Evolutionary conservation across 2,888 invertebrate species (phyloP), one percentile per base, ranked within the genome.

Genomic region (Litoditis marina): DNA sequence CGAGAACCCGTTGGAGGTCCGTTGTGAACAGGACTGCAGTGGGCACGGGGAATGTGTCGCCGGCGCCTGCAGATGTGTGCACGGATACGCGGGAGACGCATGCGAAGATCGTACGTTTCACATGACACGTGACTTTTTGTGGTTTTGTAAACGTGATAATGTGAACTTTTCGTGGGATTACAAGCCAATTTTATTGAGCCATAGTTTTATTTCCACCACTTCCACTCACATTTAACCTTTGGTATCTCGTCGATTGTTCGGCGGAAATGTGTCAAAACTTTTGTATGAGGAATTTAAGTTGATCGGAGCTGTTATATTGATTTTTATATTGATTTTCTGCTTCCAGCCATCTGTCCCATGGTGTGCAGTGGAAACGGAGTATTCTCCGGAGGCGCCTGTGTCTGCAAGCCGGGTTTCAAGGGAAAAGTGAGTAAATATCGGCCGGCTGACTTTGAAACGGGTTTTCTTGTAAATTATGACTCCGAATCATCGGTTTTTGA

Each of bases 301-400:
- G n/a, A n/a, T n/a, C n/a, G n/a, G n/a, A n/a, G n/a, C n/a, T n/a
- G 39, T 36, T 36, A 13, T 36, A 11, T 36, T 36, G 39, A 36
- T 36, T 36, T 36, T 27, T 28, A 13, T 22, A n/a, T n/a, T n/a
- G n/a, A n/a, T n/a, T n/a, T 25, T 19, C 16, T 22, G 28, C 25
- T 85, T 86, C 64, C 85, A 92, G 92, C 92, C 85, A 91, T 94
- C 42, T 98, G 96, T 83, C 96, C 96, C 54, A 92, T 94, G 3
- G 86, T 98, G 57, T 99, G 98, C 86, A 92, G 91, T 82, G 94
- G 94, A 83, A 90, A 93, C 71, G 98, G 98, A 36, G 92, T 94
- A 83, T 96, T 95, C 85, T 91, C 92, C 25, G 69, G 67, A 7
- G 74, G 76, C 31, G 32, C 51, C n/a, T 76, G 76, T 58, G 58